Evolutionary conservation across 2,888 invertebrate species (phyloP).

Genomic region (Cheilosia soror): DNA sequence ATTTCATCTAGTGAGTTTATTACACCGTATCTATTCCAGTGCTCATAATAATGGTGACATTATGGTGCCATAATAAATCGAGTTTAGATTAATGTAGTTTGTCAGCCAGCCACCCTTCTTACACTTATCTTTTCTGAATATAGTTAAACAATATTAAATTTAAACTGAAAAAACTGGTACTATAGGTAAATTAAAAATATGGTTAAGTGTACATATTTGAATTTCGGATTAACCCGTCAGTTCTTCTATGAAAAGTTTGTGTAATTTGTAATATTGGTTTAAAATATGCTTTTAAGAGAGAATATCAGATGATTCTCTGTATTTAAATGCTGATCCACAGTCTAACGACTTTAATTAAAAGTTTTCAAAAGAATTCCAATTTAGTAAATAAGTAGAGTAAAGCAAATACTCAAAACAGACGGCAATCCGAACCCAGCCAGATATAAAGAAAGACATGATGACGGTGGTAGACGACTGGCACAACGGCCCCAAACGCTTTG

Average conservation of each 20-base stretch:
- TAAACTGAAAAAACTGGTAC: neutral
- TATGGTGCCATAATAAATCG: too few species aligned
- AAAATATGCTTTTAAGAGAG: constrained; percentile 42
- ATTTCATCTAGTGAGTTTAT: too few species aligned
- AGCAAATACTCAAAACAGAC: constrained; percentile 26
- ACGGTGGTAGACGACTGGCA: neutral
- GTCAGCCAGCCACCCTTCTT: too few species aligned
- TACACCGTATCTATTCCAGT: too few species aligned
- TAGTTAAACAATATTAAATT: neutral
- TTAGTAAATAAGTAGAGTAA: constrained; percentile 48
- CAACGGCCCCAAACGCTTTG: constrained; percentile 21
- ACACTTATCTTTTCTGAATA: too few species aligned
- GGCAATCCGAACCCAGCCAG: neutral
- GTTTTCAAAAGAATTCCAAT: constrained; percentile 58
- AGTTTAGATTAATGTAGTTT: too few species aligned
- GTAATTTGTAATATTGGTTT: constrained; percentile 36
- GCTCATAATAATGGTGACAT: too few species aligned
- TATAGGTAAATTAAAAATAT: constrained; percentile 23
- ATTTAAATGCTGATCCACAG: constrained; percentile 45
- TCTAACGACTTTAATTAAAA: constrained; percentile 59
- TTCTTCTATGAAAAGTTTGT: neutral
- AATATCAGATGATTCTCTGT: constrained; percentile 37
- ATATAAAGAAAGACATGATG: neutral
- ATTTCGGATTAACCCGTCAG: constrained; percentile 20
- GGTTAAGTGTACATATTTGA: constrained; percentile 19